Percentiles rank a stretch among this genome's conserved stretches.
These are phyloP conservation scores for Sepiola atlantica DNA, from an alignment of 2,888 invertebrate species.

Conservation along the genomic window DNA sequence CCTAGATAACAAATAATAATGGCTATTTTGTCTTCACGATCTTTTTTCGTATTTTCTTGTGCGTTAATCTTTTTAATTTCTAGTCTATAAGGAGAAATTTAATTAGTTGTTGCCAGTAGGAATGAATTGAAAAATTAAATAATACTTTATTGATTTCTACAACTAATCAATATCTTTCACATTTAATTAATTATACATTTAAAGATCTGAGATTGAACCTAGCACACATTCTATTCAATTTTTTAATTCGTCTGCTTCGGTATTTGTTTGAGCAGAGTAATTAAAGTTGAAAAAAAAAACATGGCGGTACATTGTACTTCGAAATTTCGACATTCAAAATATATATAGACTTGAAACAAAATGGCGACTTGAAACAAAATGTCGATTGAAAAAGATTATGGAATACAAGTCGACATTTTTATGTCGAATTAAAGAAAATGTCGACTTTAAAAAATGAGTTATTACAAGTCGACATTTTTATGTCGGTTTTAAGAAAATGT, in stretches of 20 bases:
- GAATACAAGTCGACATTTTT: too few relatives aligned
- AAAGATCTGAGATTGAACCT: not conserved
- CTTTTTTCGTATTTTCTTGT: not conserved
- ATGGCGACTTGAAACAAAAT: not conserved
- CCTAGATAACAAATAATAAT: not conserved
- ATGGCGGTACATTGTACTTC: too few relatives aligned
- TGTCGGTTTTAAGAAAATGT: too few relatives aligned
- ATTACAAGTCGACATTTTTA: too few relatives aligned
- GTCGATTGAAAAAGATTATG: too few relatives aligned
- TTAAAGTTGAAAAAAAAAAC: too few relatives aligned
- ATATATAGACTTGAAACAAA: too few relatives aligned
- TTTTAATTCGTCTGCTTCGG: not conserved
- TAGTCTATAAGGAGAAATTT: not conserved
- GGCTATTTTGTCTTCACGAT: not conserved
- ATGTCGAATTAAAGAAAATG: too few relatives aligned
- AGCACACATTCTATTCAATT: not conserved
- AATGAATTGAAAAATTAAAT: constrained; percentile 32
- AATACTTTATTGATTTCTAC: not conserved
- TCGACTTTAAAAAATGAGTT: too few relatives aligned
- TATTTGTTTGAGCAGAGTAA: not conserved
- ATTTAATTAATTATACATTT: constrained; percentile 32
- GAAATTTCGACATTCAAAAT: too few relatives aligned
- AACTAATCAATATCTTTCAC: not conserved
- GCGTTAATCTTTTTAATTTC: not conserved
- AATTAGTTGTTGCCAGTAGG: constrained; percentile 11